Base-by-base conservation (phyloP, 2,888 invertebrate species). In the Folsomia candida region DNA sequence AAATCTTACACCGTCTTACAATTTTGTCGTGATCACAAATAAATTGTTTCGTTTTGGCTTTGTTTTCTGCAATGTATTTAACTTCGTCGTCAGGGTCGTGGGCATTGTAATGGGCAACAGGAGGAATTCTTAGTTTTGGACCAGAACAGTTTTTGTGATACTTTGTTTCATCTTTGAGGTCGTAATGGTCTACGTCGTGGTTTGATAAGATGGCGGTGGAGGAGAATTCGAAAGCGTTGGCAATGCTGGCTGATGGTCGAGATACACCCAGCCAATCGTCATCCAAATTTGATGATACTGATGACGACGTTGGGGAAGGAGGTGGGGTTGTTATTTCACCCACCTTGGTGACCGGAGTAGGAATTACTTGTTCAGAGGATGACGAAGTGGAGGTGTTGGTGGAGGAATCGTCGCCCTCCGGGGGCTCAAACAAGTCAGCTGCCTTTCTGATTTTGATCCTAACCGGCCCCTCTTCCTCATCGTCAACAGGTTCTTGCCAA, bases 91-190 rank as follows among this genome's bases (percentile, higher is more conserved):
- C 74, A 1, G 62, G 26, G n/a, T 69, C 51, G 28, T 72, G 72
- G n/a, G 24, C 26, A 25, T 73, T 69, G 51, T 78, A 78, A 69
- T 75, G 77, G n/a, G 78, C 78, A 14, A 54, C 66, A 58, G 65
- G 67, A 14, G 78, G 78, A 1, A 67, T 27, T 51, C 74, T 76
- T 0, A 70, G 69, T 1, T 61, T 51, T 1, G 76, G 72, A 6
- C 66, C 71, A 18, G 25, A 28, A n/a, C n/a, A n/a, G n/a, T n/a
- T n/a, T 14, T 61, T 6, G 9, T 66, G 51, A 2, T 29, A 27
- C 4, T 26, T 28, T 47, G 60, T 24, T 14, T n/a, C 58, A 51
- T 47, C 64, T 20, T 68, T 67, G 26, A 63, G 58, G 2, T 20
- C 26, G 11, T 57, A 25, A 2, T 59, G 24, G 2, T 58, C 54